These are phyloP conservation scores for Clarias laeviceps DNA, from an alignment of 2,797 vertebrate species.

Conservation along the genomic window DNA sequence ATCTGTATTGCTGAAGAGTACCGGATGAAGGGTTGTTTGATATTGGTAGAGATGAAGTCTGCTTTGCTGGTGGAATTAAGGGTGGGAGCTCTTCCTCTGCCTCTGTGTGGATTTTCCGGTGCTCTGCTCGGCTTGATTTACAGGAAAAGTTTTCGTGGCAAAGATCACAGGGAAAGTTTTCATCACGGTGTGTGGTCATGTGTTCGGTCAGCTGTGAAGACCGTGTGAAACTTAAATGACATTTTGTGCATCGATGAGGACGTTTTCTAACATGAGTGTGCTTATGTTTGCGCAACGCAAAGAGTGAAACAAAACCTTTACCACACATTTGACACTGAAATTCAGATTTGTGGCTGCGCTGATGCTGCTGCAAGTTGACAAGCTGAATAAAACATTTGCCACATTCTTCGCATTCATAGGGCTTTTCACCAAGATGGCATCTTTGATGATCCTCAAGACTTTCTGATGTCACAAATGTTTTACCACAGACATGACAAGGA, in stretches of 20 bases:
- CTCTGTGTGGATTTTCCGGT: conserved; percentile 73
- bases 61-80: conserved; percentile 51
- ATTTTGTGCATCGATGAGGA: conserved; percentile 75
- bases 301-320: conserved; percentile 77
- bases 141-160: conserved; percentile 75
- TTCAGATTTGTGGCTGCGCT: conserved; percentile 79
- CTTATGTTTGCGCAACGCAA: conserved; percentile 79
- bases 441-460: conserved; percentile 81
- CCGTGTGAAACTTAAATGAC: conserved; percentile 73
- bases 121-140: conserved; percentile 76
- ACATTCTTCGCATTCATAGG: conserved; percentile 79
- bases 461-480: conserved; percentile 80
- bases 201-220: conserved; percentile 74
- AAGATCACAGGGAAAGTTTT: conserved; percentile 82
- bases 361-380: conserved; percentile 77
- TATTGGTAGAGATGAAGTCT: conserved; percentile 28
- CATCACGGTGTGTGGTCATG: conserved; percentile 75
- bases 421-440: conserved; percentile 81
- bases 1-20: conserved; percentile 64
- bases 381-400: conserved; percentile 79
- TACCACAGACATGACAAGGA: conserved; percentile 82
- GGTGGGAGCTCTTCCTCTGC: conserved; percentile 47
- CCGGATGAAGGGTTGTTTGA: background rate
- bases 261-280: conserved; percentile 74
- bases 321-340: conserved; percentile 80